Base-by-base conservation (phyloP, 2,888 invertebrate genomes). In the Drosophila testacea region DNA sequence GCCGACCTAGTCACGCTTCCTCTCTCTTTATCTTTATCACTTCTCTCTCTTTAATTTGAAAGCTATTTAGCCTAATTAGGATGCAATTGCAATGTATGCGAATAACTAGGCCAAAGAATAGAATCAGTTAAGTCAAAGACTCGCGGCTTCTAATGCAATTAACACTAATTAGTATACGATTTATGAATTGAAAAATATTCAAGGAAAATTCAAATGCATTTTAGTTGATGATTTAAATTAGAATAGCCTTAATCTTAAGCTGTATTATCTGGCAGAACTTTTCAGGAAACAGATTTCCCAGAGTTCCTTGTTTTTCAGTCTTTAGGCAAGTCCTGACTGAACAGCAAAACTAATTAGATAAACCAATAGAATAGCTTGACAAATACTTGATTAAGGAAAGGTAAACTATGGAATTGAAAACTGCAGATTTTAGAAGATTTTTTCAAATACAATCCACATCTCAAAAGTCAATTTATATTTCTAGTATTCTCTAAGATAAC, bases 21-120 rank as follows among this genome's bases (percentile, higher is more conserved):
- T 16, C 28, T 11, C 28, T 3, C 38, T 7, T 4, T 16, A 13
- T 10, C 27, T 28, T 28, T 38, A 0, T 28, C n/a, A 2, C n/a
- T 22, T 4, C 36, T 13, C 11, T 13, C 34, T 11, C 44, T 27
- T n/a, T 47, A 5, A 44, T 5, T 56, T 27, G 7, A 68, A 76
- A 69, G 67, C 83, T 83, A 80, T 83, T 83, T 83, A 73, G 88
- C 70, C 83, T 83, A 88, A 83, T 83, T 83, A 74, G 69, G 75
- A 71, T 83, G 36, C 46, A 61, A 32, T 30, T 52, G 42, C 73
- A 62, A 57, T 68, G 69, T 47, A 16, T 46, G 32, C 42, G 60
- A 32, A 55, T 67, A 78, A 76, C 46, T 78, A 27, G 74, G 61
- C 42, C 74, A 73, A 56, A 57, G 63, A 34, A 4, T 30, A 28